Conservation (phyloP, 2,888 invertebrate genomes). For the Dryobotodes eremita region DNA sequence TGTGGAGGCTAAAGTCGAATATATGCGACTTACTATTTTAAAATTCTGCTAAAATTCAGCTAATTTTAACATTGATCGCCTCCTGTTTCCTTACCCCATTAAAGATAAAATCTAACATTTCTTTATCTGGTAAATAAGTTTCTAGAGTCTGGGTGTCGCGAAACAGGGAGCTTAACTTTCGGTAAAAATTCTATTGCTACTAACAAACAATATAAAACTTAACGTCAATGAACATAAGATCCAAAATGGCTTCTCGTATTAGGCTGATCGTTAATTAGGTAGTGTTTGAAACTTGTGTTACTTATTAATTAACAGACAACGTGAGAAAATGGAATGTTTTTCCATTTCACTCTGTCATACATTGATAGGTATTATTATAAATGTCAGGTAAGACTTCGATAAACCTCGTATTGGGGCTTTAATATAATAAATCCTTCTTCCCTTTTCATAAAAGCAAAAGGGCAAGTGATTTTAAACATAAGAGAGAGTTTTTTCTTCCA, state of each 20-base stretch:
- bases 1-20: conserved; percentile 76
- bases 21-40: conserved; percentile 73
- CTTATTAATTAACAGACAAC: conserved; percentile 44
- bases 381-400: conserved; percentile 58
- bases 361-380: conserved; percentile 40
- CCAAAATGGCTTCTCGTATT: conserved; percentile 54
- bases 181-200: conserved; percentile 52
- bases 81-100: conserved; percentile 56
- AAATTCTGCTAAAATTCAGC: conserved; percentile 76
- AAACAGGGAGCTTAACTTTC: conserved; percentile 56
- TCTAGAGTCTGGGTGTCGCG: conserved; percentile 50
- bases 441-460: conserved; percentile 62
- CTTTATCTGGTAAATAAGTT: conserved; percentile 65
- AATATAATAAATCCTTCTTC: conserved; percentile 58
- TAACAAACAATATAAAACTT: conserved; percentile 69
- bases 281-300: conserved; percentile 60
- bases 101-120: conserved; percentile 64
- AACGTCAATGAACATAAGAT: conserved; percentile 65
- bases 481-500: conserved; percentile 40
- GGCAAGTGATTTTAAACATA: conserved; percentile 62
- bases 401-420: conserved; percentile 37
- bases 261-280: conserved; percentile 66
- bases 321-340: conserved; percentile 55
- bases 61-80: conserved; percentile 68
- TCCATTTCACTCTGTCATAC: conserved; percentile 51